Conservation (phyloP, 2,113 vertebrate genomes). For the Centrocercus urophasianus region DNA sequence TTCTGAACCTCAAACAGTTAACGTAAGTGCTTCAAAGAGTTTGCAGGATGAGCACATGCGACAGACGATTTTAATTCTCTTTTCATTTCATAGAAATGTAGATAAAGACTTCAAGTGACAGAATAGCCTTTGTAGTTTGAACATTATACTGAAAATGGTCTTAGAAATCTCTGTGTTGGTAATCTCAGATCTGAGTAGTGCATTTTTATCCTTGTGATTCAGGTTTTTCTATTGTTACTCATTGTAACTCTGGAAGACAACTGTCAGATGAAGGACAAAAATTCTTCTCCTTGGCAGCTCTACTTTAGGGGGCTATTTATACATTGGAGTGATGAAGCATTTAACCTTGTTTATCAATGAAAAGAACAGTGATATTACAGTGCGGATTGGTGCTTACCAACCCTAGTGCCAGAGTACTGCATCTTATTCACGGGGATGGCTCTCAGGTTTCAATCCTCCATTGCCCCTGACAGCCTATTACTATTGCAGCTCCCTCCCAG, state of each 20-base stretch:
- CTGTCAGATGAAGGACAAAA: not conserved
- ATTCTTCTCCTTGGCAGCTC: not conserved
- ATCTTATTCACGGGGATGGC: not conserved
- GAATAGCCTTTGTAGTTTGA: not conserved
- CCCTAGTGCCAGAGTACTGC: not conserved
- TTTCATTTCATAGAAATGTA: not conserved
- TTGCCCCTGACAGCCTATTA: not conserved
- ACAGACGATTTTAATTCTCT: constrained; percentile 8
- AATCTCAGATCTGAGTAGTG: not conserved
- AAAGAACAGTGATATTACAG: not conserved
- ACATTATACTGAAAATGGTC: not conserved
- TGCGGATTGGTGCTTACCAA: not conserved
- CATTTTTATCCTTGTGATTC: not conserved
- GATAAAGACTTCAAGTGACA: constrained; percentile 16
- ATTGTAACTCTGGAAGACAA: not conserved
- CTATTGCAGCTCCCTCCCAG: not conserved
- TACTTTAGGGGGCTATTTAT: not conserved
- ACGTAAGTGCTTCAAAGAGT: constrained; percentile 38
- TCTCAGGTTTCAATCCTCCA: not conserved
- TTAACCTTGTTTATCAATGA: not conserved
- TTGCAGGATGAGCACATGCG: not conserved
- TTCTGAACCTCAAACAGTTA: constrained; percentile 42
- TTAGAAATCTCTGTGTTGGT: not conserved
- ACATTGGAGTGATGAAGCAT: not conserved
- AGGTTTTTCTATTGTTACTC: not conserved